Evolutionary conservation across 2,888 invertebrate genomes (phyloP).

Genomic region (Aleiodes testaceus): DNA sequence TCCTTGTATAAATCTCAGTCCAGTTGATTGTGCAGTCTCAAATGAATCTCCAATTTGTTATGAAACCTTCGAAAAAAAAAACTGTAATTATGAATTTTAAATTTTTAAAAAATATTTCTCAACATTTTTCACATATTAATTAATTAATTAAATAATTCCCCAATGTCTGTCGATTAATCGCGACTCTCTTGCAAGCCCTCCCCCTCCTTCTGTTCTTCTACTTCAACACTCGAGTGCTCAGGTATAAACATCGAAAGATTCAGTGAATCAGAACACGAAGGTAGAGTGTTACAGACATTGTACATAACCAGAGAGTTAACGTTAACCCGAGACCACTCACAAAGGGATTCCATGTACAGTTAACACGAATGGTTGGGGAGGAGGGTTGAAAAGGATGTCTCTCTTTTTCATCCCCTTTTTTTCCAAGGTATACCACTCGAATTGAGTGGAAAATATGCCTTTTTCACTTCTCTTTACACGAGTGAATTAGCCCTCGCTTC

Average conservation of each 20-base stretch:
- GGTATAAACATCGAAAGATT: slow-evolving; percentile 51
- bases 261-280: slow-evolving; percentile 57
- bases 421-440: slow-evolving; percentile 23
- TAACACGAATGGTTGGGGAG: slow-evolving; percentile 23
- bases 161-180: slow-evolving; percentile 55
- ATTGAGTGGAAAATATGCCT: slow-evolving; percentile 25
- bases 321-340: slow-evolving; percentile 43
- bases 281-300: slow-evolving; percentile 30
- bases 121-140: not conserved
- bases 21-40: slow-evolving; percentile 30
- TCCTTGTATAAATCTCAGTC: slow-evolving; percentile 69
- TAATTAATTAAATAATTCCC: slow-evolving; percentile 47
- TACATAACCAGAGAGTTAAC: slow-evolving; percentile 40
- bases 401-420: slow-evolving; percentile 25
- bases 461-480: slow-evolving; percentile 7
- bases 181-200: slow-evolving; percentile 49
- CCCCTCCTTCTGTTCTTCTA: slow-evolving; percentile 25
- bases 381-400: slow-evolving; percentile 3
- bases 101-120: not conserved
- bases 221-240: slow-evolving; percentile 34
- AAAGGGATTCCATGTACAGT: slow-evolving; percentile 43
- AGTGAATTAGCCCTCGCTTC: not conserved
- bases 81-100: slow-evolving; percentile 11
- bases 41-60: slow-evolving; percentile 8
- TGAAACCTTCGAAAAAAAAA: slow-evolving; percentile 12